Evolutionary conservation across 2,113 vertebrate species (phyloP).

Genomic region (Falco punctatus): DNA sequence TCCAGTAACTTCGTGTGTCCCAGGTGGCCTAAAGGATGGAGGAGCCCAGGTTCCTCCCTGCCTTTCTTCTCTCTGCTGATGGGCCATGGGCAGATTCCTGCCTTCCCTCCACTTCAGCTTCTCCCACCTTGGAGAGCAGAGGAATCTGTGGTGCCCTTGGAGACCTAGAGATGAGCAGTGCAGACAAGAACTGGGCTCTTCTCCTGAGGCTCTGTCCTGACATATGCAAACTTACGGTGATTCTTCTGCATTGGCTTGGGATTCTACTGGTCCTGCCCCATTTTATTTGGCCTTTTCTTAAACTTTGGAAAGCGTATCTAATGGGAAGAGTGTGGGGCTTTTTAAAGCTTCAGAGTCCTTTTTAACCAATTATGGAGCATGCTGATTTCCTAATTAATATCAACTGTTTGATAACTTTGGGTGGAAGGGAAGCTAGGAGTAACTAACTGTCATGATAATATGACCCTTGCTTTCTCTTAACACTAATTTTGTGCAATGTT

Average conservation of each 20-base stretch:
- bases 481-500: rapidly evolving
- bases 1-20: background rate
- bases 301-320: background rate
- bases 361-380: background rate
- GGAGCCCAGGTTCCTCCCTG: background rate
- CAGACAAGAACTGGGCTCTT: background rate
- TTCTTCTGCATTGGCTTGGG: background rate
- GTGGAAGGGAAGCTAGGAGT: background rate
- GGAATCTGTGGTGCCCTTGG: too few relatives aligned
- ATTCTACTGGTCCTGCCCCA: background rate
- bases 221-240: rapidly evolving
- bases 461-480: background rate
- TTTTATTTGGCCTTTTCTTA: background rate
- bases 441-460: background rate
- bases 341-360: background rate
- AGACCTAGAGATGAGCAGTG: background rate
- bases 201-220: background rate
- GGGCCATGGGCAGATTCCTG: background rate
- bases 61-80: background rate
- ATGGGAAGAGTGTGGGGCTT: background rate
- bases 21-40: background rate
- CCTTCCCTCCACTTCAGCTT: background rate
- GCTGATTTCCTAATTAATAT: background rate
- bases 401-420: background rate
- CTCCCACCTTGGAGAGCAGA: background rate